A percentile compares a stretch with the other conserved stretches of the same genome.
These are phyloP conservation scores for Rallus crepitans DNA, from an alignment of 2,797 vertebrate species.

Conservation along the genomic window DNA sequence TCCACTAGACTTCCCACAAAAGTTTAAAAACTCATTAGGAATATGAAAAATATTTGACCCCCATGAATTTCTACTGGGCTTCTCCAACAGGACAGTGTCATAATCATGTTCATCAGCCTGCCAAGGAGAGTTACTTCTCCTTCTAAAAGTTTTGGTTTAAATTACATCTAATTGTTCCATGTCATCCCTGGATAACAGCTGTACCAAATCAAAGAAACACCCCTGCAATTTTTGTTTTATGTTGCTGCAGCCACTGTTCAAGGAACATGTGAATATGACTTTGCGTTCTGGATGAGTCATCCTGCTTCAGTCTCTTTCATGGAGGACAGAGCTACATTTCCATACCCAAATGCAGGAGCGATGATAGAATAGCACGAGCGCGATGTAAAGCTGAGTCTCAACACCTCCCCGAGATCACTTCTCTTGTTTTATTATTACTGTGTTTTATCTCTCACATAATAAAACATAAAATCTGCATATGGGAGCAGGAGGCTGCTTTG, in stretches of 20 bases:
- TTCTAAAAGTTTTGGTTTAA: neutral
- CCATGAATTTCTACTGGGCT: neutral
- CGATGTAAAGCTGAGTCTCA: neutral
- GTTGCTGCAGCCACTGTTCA: neutral
- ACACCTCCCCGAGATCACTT: neutral
- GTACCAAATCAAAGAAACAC: constrained; percentile 29
- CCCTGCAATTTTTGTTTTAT: neutral
- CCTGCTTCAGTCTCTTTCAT: neutral
- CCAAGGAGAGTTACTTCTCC: neutral
- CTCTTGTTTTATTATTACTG: neutral
- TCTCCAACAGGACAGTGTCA: neutral
- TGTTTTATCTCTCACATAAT: constrained; percentile 8
- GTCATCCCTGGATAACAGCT: neutral
- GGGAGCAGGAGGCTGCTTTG: neutral
- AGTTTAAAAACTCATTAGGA: neutral
- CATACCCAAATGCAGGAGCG: neutral
- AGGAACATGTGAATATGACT: constrained; percentile 4
- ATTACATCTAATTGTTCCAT: neutral
- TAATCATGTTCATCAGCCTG: neutral
- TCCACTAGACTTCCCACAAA: neutral
- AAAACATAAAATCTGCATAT: constrained; percentile 42
- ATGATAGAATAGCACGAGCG: neutral
- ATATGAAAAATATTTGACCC: neutral
- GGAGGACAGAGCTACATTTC: neutral
- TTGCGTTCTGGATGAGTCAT: constrained; percentile 39